Evolutionary conservation across 2,113 vertebrate genomes (phyloP).

Genomic region (Cygnus atratus): DNA sequence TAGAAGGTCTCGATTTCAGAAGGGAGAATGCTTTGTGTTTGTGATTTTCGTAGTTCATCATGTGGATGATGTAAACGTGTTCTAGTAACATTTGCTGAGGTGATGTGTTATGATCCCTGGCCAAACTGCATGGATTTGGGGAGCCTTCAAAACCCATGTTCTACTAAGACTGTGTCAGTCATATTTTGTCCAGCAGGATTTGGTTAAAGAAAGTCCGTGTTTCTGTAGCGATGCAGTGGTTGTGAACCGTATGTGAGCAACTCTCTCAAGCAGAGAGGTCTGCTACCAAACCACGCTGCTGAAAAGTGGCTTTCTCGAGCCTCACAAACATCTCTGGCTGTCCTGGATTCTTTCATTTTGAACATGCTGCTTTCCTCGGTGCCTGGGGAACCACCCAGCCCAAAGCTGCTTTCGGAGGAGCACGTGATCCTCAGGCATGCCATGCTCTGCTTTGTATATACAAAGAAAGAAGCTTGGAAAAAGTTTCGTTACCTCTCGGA

Average conservation of each 20-base stretch:
- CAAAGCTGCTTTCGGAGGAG: neutral
- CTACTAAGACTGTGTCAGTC: neutral
- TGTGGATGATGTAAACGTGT: neutral
- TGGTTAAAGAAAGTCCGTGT: neutral
- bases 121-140: neutral
- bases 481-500: neutral
- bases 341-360: neutral
- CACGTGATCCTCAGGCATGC: neutral
- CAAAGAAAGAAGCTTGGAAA: neutral
- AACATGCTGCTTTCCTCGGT: neutral
- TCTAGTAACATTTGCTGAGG: neutral
- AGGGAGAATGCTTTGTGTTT: neutral
- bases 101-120: neutral
- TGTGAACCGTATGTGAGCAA: neutral
- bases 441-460: neutral
- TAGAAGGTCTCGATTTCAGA: neutral
- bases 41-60: accelerated
- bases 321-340: neutral
- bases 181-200: neutral
- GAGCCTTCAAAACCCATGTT: neutral
- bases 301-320: neutral
- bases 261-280: neutral
- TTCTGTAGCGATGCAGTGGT: neutral
- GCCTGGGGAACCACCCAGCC: slow-evolving; percentile 5
- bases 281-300: neutral